Percentiles rank a stretch among this genome's conserved stretches.
Conservation (phyloP, 2,797 vertebrate species). For the Acridotheres tristis region DNA sequence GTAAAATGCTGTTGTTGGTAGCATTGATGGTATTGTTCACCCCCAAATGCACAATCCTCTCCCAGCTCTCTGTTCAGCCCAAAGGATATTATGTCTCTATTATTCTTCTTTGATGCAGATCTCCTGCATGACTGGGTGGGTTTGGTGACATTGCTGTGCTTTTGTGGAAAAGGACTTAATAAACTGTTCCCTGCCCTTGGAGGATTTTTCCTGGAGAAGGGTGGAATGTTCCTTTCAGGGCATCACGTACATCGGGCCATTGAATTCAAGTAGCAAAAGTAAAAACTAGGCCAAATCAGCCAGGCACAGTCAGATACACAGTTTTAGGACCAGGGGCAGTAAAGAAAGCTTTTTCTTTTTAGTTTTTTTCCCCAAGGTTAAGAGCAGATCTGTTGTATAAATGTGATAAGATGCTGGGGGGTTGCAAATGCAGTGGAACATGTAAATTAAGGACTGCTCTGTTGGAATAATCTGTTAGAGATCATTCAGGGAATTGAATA, state of each 20-base stretch:
- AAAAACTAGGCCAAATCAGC: slow-evolving; percentile 27
- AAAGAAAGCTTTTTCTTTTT: neutral
- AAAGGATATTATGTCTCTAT: neutral
- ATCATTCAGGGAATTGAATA: neutral
- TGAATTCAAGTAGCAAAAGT: neutral
- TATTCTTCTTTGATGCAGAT: neutral
- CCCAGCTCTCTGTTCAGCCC: neutral
- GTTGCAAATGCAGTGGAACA: neutral
- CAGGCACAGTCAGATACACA: neutral
- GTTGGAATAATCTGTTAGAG: neutral
- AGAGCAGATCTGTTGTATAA: neutral
- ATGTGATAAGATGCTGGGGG: neutral
- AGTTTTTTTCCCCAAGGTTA: fast-evolving
- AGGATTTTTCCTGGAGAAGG: neutral
- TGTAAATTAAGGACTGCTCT: neutral
- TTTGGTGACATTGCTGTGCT: neutral
- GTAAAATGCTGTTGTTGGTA: neutral
- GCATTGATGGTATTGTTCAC: neutral
- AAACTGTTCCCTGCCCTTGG: neutral
- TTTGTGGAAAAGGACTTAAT: neutral
- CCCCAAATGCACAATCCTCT: neutral
- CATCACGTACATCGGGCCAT: neutral
- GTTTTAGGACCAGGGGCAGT: neutral
- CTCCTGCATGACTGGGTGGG: neutral
- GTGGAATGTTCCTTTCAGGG: neutral